Conservation (phyloP, 2,888 invertebrate genomes). For the Emesis furor region DNA sequence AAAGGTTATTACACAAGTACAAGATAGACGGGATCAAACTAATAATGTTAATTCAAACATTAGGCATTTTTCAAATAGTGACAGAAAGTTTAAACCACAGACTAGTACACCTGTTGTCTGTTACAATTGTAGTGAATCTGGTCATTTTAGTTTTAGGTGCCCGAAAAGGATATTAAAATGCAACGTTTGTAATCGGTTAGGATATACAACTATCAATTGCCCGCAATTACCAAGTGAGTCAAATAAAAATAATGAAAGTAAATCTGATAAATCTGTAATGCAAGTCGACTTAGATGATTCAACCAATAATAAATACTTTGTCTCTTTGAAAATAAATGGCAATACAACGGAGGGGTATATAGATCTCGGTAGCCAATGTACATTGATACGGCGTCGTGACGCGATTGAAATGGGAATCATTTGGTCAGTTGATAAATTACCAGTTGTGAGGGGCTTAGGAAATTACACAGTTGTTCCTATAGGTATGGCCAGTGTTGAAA, state of each 20-base stretch:
- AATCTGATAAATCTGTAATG: not conserved
- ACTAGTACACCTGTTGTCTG: not conserved
- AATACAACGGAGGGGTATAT: not conserved
- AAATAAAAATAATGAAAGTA: not conserved
- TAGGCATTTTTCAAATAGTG: not conserved
- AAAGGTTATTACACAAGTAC: not conserved
- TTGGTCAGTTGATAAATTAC: not conserved
- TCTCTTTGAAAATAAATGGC: conserved; percentile 4
- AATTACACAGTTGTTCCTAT: not conserved
- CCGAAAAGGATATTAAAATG: conserved; percentile 23
- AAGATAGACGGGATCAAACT: conserved; percentile 5
- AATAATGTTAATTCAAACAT: not conserved
- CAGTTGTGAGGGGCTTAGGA: not conserved
- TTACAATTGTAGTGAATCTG: conserved; percentile 28
- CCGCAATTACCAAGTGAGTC: not conserved
- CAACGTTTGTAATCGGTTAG: conserved; percentile 20
- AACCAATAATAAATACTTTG: not conserved
- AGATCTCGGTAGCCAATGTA: conserved; percentile 14
- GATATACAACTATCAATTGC: conserved; percentile 22
- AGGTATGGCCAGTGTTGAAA: not conserved
- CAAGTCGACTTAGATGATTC: not conserved
- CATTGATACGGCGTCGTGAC: not conserved
- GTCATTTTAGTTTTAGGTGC: conserved; percentile 37
- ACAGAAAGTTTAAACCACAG: not conserved
- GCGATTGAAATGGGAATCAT: not conserved